Percentiles rank a stretch among this genome's conserved stretches.
Conservation (phyloP, 2,113 vertebrate genomes). For the Tachuris rubrigastra region DNA sequence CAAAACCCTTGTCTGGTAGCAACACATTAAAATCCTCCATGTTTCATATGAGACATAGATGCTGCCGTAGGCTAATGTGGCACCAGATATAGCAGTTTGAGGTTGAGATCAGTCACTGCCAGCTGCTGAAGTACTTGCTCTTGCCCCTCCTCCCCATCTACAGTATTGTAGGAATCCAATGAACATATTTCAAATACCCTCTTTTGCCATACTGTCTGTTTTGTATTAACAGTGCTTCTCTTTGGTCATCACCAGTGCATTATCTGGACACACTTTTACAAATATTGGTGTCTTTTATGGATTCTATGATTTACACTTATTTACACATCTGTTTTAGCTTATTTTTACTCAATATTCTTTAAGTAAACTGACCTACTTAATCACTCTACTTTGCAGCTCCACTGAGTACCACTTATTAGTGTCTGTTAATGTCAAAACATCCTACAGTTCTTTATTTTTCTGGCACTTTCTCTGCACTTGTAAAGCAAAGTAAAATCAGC, state of each 20-base stretch:
- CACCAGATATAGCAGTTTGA: background rate
- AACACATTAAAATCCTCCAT: background rate
- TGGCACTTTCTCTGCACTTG: background rate
- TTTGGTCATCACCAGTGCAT: background rate
- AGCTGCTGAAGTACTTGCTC: background rate
- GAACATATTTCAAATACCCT: fast-evolving
- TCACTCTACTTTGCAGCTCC: background rate
- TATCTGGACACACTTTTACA: background rate
- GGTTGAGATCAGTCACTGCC: background rate
- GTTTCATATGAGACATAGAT: background rate
- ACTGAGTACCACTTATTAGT: background rate
- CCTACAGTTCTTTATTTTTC: background rate
- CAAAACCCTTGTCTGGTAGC: background rate
- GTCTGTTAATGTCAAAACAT: conserved; percentile 14
- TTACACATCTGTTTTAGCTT: background rate
- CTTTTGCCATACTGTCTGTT: background rate
- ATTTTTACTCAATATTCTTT: background rate
- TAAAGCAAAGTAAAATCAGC: background rate
- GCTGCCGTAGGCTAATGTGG: fast-evolving
- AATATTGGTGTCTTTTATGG: background rate
- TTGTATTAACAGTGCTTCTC: background rate
- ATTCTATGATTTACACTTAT: background rate
- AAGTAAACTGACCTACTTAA: conserved; percentile 32
- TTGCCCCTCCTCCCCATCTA: background rate
- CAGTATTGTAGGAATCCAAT: background rate